Evolutionary conservation across 2,113 vertebrate genomes (phyloP).

Genomic region (Saccopteryx leptura): DNA sequence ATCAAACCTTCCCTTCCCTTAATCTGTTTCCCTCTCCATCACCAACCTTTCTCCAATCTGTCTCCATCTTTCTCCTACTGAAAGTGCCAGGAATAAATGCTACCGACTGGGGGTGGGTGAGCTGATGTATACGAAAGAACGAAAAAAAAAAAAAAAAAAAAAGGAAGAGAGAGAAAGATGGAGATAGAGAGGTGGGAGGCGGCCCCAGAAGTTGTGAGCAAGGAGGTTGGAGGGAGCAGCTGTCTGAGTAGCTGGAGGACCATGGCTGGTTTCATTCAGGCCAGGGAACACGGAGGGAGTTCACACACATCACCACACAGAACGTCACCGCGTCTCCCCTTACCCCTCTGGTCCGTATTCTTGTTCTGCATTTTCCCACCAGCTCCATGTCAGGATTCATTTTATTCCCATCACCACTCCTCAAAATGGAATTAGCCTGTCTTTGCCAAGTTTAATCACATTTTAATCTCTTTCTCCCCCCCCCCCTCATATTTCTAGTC

Average conservation of each 20-base stretch:
- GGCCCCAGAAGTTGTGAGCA: not conserved
- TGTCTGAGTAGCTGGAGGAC: not conserved
- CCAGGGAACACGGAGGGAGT: not conserved
- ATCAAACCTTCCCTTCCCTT: conserved; percentile 65
- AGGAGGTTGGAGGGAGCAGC: accelerated
- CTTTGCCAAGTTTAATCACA: conserved; percentile 16
- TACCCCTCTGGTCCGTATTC: not conserved
- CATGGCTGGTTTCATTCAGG: accelerated
- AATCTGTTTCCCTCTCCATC: conserved; percentile 54
- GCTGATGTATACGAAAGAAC: not conserved
- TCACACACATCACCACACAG: accelerated
- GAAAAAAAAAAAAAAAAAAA: not conserved
- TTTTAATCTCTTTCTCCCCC: conserved; percentile 53
- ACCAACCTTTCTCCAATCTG: conserved; percentile 77
- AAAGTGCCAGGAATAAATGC: conserved; percentile 77
- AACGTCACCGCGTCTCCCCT: not conserved
- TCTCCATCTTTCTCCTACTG: conserved; percentile 75
- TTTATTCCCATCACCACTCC: not conserved
- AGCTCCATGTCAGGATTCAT: conserved; percentile 15
- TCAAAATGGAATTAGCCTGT: not conserved
- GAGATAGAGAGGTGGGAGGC: not conserved
- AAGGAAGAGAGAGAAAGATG: not conserved
- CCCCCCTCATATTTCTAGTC: conserved; percentile 56
- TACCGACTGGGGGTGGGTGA: conserved; percentile 63
- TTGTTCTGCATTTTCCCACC: not conserved